These are phyloP conservation scores for Spisula subtruncata DNA, from an alignment of 2,888 invertebrate species.

Conservation along the genomic window DNA sequence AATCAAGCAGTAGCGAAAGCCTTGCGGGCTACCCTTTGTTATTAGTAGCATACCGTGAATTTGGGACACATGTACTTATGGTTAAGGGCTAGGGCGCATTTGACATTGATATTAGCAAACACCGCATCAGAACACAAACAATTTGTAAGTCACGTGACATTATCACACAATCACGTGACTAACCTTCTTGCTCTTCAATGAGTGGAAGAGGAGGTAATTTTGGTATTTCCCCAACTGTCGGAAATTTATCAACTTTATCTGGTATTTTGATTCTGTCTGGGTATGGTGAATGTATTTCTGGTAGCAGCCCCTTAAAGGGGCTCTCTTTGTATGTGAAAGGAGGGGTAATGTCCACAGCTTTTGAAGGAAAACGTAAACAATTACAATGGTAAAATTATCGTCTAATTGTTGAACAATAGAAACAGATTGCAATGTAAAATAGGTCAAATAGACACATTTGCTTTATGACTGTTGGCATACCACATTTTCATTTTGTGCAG, in stretches of 20 bases:
- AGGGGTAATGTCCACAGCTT: slow-evolving; percentile 66
- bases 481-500: too few relatives aligned
- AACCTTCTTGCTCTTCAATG: slow-evolving; percentile 73
- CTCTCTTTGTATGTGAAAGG: slow-evolving; percentile 66
- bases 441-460: too few relatives aligned
- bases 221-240: slow-evolving; percentile 64
- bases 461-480: too few relatives aligned
- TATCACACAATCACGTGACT: slow-evolving; percentile 48
- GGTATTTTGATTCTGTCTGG: slow-evolving; percentile 50
- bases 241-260: slow-evolving; percentile 67
- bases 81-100: background rate
- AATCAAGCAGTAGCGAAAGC: too few relatives aligned
- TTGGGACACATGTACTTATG: background rate
- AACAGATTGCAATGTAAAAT: too few relatives aligned
- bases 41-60: slow-evolving; percentile 1
- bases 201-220: slow-evolving; percentile 70
- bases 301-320: slow-evolving; percentile 62
- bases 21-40: background rate
- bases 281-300: slow-evolving; percentile 47
- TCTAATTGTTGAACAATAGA: too few relatives aligned
- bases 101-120: background rate
- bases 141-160: slow-evolving; percentile 41
- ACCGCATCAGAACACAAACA: background rate
- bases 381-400: background rate
- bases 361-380: slow-evolving; percentile 9